phyloP scores from a whole-genome alignment of 2,888 invertebrate species.

The Campoletis raptor region DNA sequence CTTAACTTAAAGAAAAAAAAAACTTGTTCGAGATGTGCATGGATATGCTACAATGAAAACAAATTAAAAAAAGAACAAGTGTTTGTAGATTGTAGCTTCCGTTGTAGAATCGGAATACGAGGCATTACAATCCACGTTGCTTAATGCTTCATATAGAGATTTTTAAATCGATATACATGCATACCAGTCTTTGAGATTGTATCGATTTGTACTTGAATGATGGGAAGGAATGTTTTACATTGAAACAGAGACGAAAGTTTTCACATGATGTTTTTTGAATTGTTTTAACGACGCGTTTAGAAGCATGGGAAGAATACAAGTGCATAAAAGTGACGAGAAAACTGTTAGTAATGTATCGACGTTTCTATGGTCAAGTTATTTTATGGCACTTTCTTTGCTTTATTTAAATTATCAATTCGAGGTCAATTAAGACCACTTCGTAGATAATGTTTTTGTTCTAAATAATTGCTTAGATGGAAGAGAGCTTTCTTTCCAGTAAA shows the following conservation, averaged over 20 bases:
- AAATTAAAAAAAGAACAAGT: not conserved
- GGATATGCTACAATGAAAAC: not conserved
- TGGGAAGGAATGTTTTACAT: not conserved
- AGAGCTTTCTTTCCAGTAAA: not conserved
- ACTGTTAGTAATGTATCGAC: not conserved
- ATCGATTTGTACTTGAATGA: not conserved
- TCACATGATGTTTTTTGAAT: not conserved
- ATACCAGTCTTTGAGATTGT: not conserved
- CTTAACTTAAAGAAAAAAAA: not conserved
- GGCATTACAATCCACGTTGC: not conserved
- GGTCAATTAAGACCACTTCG: not conserved
- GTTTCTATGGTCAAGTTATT: not conserved
- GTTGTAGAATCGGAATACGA: not conserved
- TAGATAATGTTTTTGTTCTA: not conserved
- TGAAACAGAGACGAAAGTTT: not conserved
- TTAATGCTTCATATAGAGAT: not conserved
- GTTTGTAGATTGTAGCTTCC: not conserved
- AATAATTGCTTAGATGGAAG: not conserved
- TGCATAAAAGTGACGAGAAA: not conserved
- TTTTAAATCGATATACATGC: not conserved
- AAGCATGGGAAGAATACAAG: not conserved
- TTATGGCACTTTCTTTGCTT: not conserved
- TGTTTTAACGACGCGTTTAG: not conserved
- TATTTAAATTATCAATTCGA: not conserved
- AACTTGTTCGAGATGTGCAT: not conserved